Conservation (phyloP, 2,113 vertebrate species). For the Zosterops hypoxanthus region DNA sequence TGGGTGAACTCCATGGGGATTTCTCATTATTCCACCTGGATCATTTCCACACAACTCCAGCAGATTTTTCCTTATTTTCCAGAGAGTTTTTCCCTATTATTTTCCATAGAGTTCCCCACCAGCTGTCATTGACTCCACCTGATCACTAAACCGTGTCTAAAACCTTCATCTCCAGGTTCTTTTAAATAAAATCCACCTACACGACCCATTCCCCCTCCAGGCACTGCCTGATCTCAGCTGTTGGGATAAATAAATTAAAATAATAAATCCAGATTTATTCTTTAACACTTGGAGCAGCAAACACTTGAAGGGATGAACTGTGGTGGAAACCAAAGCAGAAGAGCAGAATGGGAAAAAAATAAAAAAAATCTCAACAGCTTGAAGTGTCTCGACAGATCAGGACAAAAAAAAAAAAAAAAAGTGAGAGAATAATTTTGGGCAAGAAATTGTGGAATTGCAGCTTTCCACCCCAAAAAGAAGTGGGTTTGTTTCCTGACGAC, state of each 20-base stretch:
- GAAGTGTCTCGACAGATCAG: not conserved
- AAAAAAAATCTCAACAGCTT: not conserved
- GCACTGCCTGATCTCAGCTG: accelerated
- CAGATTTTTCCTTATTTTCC: not conserved
- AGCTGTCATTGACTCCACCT: not conserved
- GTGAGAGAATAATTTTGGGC: not conserved
- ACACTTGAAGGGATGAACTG: not conserved
- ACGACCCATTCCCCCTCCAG: not conserved
- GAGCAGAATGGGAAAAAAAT: not conserved
- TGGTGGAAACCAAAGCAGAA: not conserved
- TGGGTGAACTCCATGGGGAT: accelerated
- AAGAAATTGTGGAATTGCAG: not conserved
- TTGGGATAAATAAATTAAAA: not conserved
- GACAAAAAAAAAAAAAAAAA: not conserved
- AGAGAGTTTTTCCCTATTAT: not conserved
- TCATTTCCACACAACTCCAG: not conserved
- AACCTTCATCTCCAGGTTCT: not conserved
- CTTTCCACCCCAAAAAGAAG: not conserved
- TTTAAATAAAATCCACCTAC: not conserved
- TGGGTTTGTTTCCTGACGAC: not conserved
- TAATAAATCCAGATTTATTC: not conserved
- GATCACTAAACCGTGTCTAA: not conserved
- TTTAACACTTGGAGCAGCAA: not conserved
- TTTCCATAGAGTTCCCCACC: not conserved
- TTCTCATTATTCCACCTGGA: not conserved